Evolutionary conservation across 2,797 vertebrate species (phyloP).

Genomic region (Gymnodraco acuticeps): DNA sequence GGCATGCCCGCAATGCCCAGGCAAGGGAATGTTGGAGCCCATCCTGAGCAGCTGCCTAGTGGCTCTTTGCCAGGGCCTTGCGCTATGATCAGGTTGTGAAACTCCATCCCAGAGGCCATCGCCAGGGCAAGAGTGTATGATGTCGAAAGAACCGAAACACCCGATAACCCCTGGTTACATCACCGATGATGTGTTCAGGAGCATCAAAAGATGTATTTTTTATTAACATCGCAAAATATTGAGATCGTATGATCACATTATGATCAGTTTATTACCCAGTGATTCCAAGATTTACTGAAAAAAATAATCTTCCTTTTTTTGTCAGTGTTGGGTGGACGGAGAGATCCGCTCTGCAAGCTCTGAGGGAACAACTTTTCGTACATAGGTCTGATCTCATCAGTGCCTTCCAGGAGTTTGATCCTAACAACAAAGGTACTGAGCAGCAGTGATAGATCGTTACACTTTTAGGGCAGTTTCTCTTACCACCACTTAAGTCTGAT

Average conservation of each 20-base stretch:
- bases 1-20: background rate
- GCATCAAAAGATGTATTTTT: no score
- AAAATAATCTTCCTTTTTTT: slow-evolving; percentile 20
- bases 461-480: background rate
- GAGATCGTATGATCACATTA: background rate
- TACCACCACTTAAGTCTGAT: no score
- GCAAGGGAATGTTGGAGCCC: background rate
- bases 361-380: slow-evolving; percentile 90
- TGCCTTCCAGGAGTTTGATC: slow-evolving; percentile 87
- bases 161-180: no score
- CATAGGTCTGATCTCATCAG: slow-evolving; percentile 90
- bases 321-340: slow-evolving; percentile 91
- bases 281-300: background rate
- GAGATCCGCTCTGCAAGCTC: slow-evolving; percentile 90
- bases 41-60: background rate
- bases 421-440: slow-evolving; percentile 84
- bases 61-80: background rate
- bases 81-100: no score
- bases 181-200: no score
- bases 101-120: no score
- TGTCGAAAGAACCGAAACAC: no score
- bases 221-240: background rate
- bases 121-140: no score
- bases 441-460: background rate
- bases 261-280: background rate